Evolutionary conservation across 2,113 vertebrate genomes (phyloP).

Genomic region (Nesoenas mayeri): DNA sequence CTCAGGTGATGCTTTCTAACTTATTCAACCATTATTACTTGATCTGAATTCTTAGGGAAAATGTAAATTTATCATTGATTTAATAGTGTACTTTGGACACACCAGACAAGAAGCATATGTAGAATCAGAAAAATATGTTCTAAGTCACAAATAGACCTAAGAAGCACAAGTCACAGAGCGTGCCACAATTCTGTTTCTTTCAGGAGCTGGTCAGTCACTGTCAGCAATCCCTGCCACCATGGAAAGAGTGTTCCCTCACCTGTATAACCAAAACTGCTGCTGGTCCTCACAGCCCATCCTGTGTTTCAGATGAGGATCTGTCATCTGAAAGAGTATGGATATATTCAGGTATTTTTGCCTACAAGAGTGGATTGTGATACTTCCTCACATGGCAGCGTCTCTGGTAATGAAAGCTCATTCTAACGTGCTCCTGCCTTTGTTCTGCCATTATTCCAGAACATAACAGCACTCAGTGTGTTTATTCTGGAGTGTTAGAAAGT

Average conservation of each 20-base stretch:
- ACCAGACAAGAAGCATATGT: background rate
- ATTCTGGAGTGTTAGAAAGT: background rate
- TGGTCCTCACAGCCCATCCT: background rate
- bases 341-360: background rate
- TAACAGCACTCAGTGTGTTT: background rate
- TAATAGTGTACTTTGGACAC: background rate
- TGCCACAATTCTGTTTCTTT: background rate
- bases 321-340: background rate
- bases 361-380: background rate
- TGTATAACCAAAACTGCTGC: background rate
- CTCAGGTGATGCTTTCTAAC: background rate
- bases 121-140: background rate
- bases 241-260: background rate
- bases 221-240: background rate
- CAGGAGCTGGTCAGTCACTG: background rate
- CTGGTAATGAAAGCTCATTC: background rate
- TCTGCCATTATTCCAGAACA: background rate
- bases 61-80: background rate
- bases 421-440: background rate
- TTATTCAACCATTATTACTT: background rate
- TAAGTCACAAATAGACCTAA: background rate
- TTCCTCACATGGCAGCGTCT: background rate
- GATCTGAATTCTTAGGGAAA: background rate
- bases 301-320: background rate
- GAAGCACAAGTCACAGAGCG: background rate